phyloP scores from a whole-genome alignment of 2,113 vertebrate genomes.

The Vulpes ferrilata region DNA sequence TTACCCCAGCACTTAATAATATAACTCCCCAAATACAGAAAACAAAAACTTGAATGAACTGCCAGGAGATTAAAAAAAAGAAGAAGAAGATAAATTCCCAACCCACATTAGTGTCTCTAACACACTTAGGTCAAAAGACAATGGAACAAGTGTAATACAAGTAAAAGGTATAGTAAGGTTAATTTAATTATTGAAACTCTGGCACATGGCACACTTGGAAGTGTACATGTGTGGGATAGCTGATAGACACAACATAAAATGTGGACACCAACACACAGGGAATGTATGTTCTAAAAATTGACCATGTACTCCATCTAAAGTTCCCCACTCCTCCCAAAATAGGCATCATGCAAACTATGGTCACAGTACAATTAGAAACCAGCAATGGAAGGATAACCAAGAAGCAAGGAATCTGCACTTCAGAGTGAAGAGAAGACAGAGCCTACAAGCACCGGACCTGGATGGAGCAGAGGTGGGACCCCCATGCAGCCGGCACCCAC shows the following conservation, averaged over 20 bases:
- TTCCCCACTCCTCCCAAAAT: not conserved
- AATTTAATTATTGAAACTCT: not conserved
- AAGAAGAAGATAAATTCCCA: not conserved
- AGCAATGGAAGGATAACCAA: too few species aligned
- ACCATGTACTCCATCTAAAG: not conserved
- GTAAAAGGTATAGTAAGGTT: not conserved
- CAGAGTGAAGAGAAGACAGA: rapidly evolving
- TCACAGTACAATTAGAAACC: not conserved
- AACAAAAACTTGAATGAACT: not conserved
- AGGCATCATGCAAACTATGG: not conserved
- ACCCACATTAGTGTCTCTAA: not conserved
- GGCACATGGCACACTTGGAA: rapidly evolving
- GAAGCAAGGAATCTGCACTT: not conserved
- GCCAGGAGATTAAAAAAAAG: too few species aligned
- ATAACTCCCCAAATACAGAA: not conserved
- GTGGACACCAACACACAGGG: too few species aligned
- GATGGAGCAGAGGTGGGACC: not conserved
- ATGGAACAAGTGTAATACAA: not conserved
- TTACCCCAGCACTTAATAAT: not conserved
- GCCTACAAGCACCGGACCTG: not conserved
- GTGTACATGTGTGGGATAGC: rapidly evolving
- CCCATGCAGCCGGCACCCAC: not conserved
- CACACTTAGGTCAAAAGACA: not conserved
- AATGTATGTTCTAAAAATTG: not conserved
- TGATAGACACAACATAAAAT: too few species aligned